Percentiles rank a stretch among this genome's conserved stretches.
Evolutionary conservation across 2,113 vertebrate species (phyloP).

Genomic region (Toxotes jaculatrix): DNA sequence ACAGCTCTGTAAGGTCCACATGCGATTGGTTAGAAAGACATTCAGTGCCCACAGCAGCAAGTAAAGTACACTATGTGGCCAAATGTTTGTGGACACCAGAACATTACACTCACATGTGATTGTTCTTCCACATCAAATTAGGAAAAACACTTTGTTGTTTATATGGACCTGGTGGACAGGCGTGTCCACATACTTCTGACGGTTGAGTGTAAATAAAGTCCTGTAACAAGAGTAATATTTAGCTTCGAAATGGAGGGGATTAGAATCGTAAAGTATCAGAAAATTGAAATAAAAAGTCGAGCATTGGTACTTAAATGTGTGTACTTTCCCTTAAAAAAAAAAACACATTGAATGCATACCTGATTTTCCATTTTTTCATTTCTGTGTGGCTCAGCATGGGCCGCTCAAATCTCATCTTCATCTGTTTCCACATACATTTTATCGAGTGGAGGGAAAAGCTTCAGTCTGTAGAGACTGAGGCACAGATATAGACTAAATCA

Average conservation of each 20-base stretch:
- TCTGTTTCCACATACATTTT: slow-evolving; percentile 32
- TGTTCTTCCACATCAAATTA: neutral
- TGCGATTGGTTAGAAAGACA: neutral
- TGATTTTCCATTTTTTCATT: neutral
- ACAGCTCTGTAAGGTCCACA: neutral
- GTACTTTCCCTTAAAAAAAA: neutral
- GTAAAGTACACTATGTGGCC: neutral
- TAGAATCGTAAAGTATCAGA: neutral
- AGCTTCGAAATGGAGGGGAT: neutral
- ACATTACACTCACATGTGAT: neutral
- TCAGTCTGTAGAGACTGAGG: neutral
- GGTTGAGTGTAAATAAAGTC: too few species aligned
- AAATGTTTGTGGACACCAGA: neutral
- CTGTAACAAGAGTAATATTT: neutral
- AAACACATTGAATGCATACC: neutral
- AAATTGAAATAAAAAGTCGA: neutral
- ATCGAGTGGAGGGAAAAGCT: slow-evolving; percentile 2
- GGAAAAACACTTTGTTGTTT: too few species aligned
- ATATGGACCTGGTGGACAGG: too few species aligned
- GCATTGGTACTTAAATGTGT: neutral
- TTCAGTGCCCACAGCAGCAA: neutral
- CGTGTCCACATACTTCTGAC: too few species aligned
- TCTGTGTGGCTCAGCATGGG: neutral
- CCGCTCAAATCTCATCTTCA: neutral
- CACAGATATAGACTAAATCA: slow-evolving; percentile 1